Base-by-base conservation (phyloP, 2,113 vertebrate species). In the Myiozetetes cayanensis region DNA sequence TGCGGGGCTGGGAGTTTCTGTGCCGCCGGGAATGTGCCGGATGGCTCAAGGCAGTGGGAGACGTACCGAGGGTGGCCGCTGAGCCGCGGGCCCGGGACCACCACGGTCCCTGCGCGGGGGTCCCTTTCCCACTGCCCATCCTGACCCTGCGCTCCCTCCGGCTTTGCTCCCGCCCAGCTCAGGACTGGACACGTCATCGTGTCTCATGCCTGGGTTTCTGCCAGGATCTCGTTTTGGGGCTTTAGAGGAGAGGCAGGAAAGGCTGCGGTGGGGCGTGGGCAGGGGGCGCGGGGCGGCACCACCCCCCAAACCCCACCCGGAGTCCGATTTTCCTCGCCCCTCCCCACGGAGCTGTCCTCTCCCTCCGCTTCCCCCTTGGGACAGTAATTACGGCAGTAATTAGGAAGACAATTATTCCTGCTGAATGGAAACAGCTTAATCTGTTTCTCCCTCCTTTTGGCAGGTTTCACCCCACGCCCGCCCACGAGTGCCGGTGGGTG, bases 41-140 rank as follows among this genome's bases (percentile, higher is more conserved):
- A 12, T 14, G 63, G 73, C 50, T 58, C 30, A 21, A 44, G 37
- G 20, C 1, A 70, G 50, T 16, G 33, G 46, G 53, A 52, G 33
- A 53, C 1, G 7, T 1, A 8, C 13, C 0, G 0, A 71, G 53
- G 19, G 28, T 2, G 8, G 23, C 24, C 2, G 1, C 35, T 1
- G 3, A 65, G 31, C 25, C 1, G 4, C 4, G 5, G 28, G 24
- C 39, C 74, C 1, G 1, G 39, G 12, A 43, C 31, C 58, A 49
- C 53, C 2, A 4, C 1, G 5, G 49, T 30, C 9, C 23, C 41
- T 1, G 3, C 1, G 6, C 30, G 23, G 11, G 52, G 24, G 8
- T 8, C 16, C 17, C 23, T 16, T 56, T 50, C 44, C 33, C 28
- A 21, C 10, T 1, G 3, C 46, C 56, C n/a, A 20, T 8, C 58